Base-by-base conservation (phyloP, 2,888 invertebrate genomes). In the Thymelicus acteon region DNA sequence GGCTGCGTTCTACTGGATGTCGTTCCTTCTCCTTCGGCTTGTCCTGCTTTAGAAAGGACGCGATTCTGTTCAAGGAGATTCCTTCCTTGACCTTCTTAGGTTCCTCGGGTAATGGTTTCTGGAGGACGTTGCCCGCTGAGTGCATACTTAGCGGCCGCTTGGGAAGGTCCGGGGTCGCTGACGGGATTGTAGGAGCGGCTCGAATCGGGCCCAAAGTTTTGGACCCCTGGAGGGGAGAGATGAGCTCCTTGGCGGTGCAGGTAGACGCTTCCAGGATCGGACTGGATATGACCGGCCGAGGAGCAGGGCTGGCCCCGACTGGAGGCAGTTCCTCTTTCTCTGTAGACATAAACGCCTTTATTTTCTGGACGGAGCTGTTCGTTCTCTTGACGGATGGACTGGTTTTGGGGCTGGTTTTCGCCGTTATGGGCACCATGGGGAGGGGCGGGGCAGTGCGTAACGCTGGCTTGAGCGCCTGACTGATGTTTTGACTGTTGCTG, bases 191-290 rank as follows among this genome's bases (percentile, higher is more conserved):
- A 0, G 97, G 96, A 0, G 96, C 96, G 0, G 95, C 89, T 73
- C 96, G 89, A 0, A 89, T 78, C 0, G 96, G 96, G 0, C 95
- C 92, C 73, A 95, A 93, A 0, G 95, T 95, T 67, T 95, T 95
- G 0, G 94, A 93, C 0, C 95, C 93, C 80, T 95, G 94, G 47
- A 96, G 89, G 0, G 96, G 96, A 0, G 95, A 95, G 60, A 96
- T 94, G 8, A 97, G 82, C 78, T 97, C 96, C 79, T 96, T 96
- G 0, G 96, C 97, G 0, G 96, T 96, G 76, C 96, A 97, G 0
- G 97, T 97, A 0, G 97, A 97, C 3, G 96, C 95, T 85, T 97
- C 97, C 66, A 98, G 87, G 64, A 97, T 96, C 0, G 97, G 97
- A 74, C 96, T 96, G 7, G 97, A 97, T 76, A 98, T 97, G 10